phyloP scores from a whole-genome alignment of 64 coral and sea anemone genomes.

The Montipora efflorescens region DNA sequence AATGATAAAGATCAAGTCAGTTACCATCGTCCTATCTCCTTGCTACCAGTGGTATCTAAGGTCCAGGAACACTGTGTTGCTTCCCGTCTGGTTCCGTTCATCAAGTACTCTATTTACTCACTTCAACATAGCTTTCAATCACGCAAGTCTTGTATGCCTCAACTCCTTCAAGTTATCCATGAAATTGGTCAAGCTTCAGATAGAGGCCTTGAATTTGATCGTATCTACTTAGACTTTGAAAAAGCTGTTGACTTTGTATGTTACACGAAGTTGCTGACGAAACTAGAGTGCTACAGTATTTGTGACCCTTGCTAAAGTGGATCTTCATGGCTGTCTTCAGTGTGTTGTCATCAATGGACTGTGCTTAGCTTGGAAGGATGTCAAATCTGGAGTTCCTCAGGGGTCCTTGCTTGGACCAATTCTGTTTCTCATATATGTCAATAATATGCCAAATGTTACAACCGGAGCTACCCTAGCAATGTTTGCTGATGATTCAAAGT shows the following conservation, averaged over 20 bases:
- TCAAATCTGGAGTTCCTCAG: background rate
- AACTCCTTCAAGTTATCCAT: no score
- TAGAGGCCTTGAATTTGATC: background rate
- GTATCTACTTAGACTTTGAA: constrained; percentile 2
- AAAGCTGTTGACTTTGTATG: background rate
- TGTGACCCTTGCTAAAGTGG: background rate
- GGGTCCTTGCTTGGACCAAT: no score
- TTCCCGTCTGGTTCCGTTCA: no score
- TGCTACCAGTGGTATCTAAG: constrained; percentile 13
- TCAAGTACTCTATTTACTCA: no score
- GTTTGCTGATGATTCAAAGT: constrained; percentile 9
- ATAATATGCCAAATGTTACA: background rate
- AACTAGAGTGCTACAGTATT: background rate
- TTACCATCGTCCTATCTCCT: background rate
- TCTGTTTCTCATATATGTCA: background rate
- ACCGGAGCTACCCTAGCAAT: background rate
- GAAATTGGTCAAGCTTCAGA: background rate
- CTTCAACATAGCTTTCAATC: no score
- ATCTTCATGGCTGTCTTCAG: background rate
- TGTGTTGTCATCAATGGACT: constrained; percentile 5
- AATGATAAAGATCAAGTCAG: background rate
- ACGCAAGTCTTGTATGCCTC: no score
- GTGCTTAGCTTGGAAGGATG: background rate
- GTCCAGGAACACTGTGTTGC: background rate
- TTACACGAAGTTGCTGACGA: background rate